Conservation (phyloP, 2,797 vertebrate genomes). For the Sebastes hubbsi region DNA sequence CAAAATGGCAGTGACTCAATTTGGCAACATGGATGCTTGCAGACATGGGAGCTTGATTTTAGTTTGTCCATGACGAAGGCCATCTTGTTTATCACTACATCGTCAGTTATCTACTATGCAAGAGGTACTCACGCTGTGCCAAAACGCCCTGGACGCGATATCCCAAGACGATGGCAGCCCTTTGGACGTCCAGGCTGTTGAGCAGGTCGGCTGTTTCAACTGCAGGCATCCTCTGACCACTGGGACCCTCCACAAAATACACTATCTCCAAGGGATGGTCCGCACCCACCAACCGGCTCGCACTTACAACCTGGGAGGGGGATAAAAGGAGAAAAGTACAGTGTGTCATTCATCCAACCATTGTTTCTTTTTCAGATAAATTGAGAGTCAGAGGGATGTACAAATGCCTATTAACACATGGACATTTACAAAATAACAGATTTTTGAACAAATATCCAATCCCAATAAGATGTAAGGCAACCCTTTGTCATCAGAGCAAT, state of each 20-base stretch:
- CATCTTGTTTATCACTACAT: neutral
- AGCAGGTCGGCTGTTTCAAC: constrained; percentile 87
- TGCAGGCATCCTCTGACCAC: constrained; percentile 89
- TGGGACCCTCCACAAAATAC: constrained; percentile 94
- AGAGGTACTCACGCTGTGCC: constrained; percentile 91
- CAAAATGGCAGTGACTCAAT: neutral
- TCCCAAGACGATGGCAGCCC: constrained; percentile 95
- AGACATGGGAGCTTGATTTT: neutral
- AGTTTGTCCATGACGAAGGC: neutral
- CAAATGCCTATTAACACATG: neutral
- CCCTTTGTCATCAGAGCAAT: neutral
- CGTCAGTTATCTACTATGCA: neutral
- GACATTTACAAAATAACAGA: neutral
- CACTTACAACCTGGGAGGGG: constrained; percentile 87
- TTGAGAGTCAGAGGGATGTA: neutral
- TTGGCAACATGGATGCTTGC: neutral
- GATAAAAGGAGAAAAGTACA: neutral
- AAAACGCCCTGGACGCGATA: constrained; percentile 93
- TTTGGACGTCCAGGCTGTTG: constrained; percentile 93
- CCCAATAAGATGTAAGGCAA: neutral
- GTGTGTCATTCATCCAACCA: neutral
- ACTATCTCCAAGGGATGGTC: constrained; percentile 92
- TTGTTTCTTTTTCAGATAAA: neutral
- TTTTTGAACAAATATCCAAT: neutral
- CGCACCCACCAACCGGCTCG: constrained; percentile 82